Conservation (phyloP, 2,113 vertebrate genomes). For the Megatriorchis doriae region DNA sequence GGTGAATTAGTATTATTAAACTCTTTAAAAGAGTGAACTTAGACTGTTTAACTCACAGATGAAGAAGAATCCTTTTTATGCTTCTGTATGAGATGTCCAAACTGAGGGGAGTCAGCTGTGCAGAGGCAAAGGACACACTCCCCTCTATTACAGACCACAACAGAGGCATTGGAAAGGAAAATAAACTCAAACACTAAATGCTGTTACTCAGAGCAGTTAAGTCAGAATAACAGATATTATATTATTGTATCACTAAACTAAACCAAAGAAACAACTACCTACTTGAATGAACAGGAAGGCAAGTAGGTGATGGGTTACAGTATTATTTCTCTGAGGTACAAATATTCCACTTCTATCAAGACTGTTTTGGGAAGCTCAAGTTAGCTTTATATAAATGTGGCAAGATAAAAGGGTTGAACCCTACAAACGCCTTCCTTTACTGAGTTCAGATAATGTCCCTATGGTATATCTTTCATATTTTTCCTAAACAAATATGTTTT, state of each 20-base stretch:
- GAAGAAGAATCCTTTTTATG: not conserved
- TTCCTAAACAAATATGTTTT: constrained; percentile 40
- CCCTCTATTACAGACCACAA: not conserved
- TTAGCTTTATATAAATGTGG: not conserved
- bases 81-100: not conserved
- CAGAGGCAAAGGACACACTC: not conserved
- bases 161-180: not conserved
- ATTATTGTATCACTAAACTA: not conserved
- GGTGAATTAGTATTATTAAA: not conserved
- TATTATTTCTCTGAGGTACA: not conserved
- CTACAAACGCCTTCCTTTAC: not conserved
- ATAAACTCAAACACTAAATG: not conserved
- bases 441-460: not conserved
- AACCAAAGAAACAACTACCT: not conserved
- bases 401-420: not conserved
- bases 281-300: not conserved
- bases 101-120: not conserved
- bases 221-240: not conserved
- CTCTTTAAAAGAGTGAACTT: not conserved
- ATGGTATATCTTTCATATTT: not conserved
- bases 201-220: not conserved
- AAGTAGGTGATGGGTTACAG: not conserved
- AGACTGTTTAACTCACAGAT: not conserved
- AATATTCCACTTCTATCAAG: not conserved
- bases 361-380: not conserved